A percentile compares a stretch with the other conserved stretches of the same genome.
Evolutionary conservation across 2,113 vertebrate genomes (phyloP).

Genomic region (Tyrannus savana): DNA sequence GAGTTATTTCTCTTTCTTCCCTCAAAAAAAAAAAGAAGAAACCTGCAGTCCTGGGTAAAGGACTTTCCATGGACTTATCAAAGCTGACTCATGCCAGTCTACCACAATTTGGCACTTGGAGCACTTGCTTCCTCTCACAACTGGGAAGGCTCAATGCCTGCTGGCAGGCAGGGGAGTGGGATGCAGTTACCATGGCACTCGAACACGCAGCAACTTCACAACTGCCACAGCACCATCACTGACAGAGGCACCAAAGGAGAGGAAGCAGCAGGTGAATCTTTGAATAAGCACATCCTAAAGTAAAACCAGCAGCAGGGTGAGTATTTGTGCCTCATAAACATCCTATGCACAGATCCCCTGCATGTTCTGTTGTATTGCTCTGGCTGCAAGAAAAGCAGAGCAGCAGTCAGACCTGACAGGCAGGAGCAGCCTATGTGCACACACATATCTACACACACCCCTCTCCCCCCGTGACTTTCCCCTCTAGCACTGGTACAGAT

Average conservation of each 20-base stretch:
- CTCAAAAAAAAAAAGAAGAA: not conserved
- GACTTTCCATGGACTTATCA: not conserved
- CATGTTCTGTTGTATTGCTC: not conserved
- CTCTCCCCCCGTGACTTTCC: not conserved
- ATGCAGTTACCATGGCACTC: conserved; percentile 57
- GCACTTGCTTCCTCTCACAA: not conserved
- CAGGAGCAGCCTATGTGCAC: not conserved
- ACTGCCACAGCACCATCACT: not conserved
- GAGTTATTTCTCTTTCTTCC: not conserved
- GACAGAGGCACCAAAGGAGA: not conserved
- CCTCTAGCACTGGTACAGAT: not conserved
- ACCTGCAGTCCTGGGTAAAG: not conserved
- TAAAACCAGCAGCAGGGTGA: not conserved
- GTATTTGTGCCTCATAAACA: not conserved
- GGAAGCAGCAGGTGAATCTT: not conserved
- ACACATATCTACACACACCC: rapidly evolving
- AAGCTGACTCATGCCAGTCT: not conserved
- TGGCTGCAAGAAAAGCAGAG: not conserved
- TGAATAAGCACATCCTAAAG: not conserved
- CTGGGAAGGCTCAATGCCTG: not conserved
- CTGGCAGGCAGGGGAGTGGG: not conserved
- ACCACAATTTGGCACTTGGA: not conserved
- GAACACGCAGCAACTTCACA: not conserved
- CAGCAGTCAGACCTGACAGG: not conserved
- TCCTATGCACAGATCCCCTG: not conserved